phyloP scores from a whole-genome alignment of 2,797 vertebrate species.

The Scolopax bukidnonensis region DNA sequence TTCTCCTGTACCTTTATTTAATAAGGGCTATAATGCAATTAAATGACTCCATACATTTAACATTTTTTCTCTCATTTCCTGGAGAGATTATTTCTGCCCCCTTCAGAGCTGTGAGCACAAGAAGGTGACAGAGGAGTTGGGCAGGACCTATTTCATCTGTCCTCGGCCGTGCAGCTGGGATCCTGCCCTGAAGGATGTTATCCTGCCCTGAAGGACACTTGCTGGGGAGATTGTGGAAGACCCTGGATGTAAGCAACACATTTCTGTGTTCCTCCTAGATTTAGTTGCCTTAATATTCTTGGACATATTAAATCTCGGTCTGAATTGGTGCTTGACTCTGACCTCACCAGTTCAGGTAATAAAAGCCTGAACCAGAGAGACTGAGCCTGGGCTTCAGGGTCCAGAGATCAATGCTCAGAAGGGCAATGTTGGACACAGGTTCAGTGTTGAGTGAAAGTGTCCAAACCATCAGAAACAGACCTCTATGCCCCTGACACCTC shows the following conservation, averaged over 20 bases:
- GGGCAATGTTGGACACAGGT: background rate
- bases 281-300: background rate
- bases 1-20: slow-evolving; percentile 65
- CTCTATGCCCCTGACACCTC: background rate
- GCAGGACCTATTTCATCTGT: background rate
- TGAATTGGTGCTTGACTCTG: background rate
- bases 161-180: background rate
- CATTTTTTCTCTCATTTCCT: slow-evolving; percentile 14
- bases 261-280: background rate
- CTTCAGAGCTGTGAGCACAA: background rate
- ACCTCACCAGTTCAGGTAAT: background rate
- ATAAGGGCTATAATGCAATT: slow-evolving; percentile 73
- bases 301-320: background rate
- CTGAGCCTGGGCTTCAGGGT: background rate
- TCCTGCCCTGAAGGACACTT: background rate
- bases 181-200: background rate
- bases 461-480: background rate
- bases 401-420: background rate
- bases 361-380: background rate
- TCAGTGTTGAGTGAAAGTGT: background rate
- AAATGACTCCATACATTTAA: slow-evolving; percentile 5
- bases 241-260: rapidly evolving
- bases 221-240: rapidly evolving
- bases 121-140: background rate
- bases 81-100: background rate